Percentiles rank a stretch among this genome's conserved stretches.
Conservation (phyloP, 2,113 vertebrate species). For the Neolamprologus kungweensis region DNA sequence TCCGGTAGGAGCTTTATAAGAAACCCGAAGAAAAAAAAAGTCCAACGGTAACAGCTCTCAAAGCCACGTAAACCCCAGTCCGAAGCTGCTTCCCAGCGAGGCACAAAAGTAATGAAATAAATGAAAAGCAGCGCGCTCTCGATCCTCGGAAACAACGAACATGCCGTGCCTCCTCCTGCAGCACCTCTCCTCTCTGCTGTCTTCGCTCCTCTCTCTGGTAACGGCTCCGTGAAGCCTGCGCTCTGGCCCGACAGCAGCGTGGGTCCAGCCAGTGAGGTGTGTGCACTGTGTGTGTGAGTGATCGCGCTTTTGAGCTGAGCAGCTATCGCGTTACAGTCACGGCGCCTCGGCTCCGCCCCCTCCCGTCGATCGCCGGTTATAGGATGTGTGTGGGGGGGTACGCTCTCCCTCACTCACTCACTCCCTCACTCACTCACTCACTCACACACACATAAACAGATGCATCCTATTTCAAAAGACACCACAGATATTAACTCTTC, state of each 20-base stretch:
- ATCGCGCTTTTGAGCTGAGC: slow-evolving; percentile 70
- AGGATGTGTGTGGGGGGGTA: background rate
- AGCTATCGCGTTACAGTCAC: slow-evolving; percentile 81
- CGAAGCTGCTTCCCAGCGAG: background rate
- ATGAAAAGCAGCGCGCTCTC: background rate
- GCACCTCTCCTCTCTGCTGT: background rate
- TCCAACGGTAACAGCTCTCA: background rate
- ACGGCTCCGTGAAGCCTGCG: background rate
- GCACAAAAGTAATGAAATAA: background rate
- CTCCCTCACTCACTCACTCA: too few species aligned
- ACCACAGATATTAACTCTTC: slow-evolving; percentile 15
- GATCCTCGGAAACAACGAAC: background rate
- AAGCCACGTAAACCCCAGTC: background rate
- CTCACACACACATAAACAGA: background rate
- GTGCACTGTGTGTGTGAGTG: slow-evolving; percentile 66
- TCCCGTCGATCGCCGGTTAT: slow-evolving; percentile 66
- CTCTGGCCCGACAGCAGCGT: slow-evolving; percentile 20
- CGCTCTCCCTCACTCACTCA: background rate
- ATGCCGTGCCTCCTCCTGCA: background rate
- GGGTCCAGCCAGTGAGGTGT: slow-evolving; percentile 50
- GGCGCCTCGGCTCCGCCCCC: slow-evolving; percentile 77
- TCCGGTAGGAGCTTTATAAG: background rate
- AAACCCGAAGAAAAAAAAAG: background rate
- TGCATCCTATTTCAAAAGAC: background rate
- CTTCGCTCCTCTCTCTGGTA: background rate